These are phyloP conservation scores for Muntiacus muntjak DNA, from an alignment of 2,113 vertebrate genomes.

Conservation along the genomic window DNA sequence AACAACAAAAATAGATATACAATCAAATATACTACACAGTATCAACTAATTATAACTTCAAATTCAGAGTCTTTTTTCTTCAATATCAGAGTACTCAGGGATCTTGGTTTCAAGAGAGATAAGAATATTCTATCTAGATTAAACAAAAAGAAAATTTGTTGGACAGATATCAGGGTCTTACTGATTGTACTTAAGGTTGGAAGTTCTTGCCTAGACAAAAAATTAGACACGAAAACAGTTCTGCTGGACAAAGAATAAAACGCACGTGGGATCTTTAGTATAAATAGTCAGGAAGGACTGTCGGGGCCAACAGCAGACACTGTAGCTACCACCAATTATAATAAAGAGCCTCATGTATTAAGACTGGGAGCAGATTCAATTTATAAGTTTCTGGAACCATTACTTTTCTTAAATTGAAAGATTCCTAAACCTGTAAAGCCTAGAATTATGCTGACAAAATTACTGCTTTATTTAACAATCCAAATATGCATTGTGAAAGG, in stretches of 20 bases:
- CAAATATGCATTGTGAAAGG: background rate
- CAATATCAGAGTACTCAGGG: background rate
- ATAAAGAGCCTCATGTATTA: background rate
- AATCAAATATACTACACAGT: background rate
- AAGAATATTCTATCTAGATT: background rate
- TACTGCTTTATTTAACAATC: background rate
- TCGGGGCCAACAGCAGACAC: rapidly evolving
- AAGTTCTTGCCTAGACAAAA: background rate
- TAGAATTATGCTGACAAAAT: background rate
- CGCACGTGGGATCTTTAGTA: background rate
- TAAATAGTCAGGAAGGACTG: rapidly evolving
- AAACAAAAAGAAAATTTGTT: background rate
- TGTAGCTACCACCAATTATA: background rate
- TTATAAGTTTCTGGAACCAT: background rate
- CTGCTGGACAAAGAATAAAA: background rate
- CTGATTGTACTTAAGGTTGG: background rate
- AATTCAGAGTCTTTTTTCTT: background rate
- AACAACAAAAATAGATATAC: background rate
- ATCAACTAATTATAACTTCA: background rate
- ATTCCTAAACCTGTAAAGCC: rapidly evolving
- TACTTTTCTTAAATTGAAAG: background rate
- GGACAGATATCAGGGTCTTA: background rate
- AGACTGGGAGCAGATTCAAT: background rate
- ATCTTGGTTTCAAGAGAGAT: background rate
- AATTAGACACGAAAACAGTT: background rate